Base-by-base conservation (phyloP, 2,888 invertebrate species). In the Andricus quercusramuli region DNA sequence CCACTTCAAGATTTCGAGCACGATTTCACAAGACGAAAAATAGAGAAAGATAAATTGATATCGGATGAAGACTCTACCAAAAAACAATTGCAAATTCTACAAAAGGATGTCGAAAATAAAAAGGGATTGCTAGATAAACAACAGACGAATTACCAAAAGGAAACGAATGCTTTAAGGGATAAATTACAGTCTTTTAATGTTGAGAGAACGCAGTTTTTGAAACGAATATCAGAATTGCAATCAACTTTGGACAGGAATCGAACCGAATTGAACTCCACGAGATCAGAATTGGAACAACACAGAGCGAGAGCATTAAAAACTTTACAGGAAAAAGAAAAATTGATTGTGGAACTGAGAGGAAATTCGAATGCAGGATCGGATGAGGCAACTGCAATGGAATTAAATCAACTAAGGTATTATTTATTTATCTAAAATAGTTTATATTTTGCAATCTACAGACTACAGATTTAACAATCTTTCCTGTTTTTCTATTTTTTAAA, bases 221-320 rank as follows among this genome's bases (percentile, higher is more conserved):
- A 93, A 82, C 93, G 93, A 87, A 89, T 93, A 32, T 86, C 91
- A 29, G 93, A 93, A 86, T 83, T 91, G 87, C 84, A 92, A 87
- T 85, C 92, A 88, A 87, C 88, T 82, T 82, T 91, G 37, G 92
- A 92, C 29, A 90, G 90, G 83, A 90, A 83, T 80, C 86, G 88
- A 78, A 83, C 85, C 64, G 93, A 92, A 80, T 83, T 92, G 47
- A 90, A 88, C 79, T 86, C 89, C 1, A 89, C 93, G 20, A 93
- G 93, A 32, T 89, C 90, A 9, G 97, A 97, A 90, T 94, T 97
- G 87, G 94, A 95, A 79, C 96, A 96, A 79, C 97, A 97, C 91
- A 95, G 96, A 86, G 95, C 95, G n/a, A 96, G 97, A 88, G 97
- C 97, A 0, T 95, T 96, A 87, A 94, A 95, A 84, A 96, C 97